Conservation (phyloP, 2,888 invertebrate species). For the Camptogramma bilineatum region DNA sequence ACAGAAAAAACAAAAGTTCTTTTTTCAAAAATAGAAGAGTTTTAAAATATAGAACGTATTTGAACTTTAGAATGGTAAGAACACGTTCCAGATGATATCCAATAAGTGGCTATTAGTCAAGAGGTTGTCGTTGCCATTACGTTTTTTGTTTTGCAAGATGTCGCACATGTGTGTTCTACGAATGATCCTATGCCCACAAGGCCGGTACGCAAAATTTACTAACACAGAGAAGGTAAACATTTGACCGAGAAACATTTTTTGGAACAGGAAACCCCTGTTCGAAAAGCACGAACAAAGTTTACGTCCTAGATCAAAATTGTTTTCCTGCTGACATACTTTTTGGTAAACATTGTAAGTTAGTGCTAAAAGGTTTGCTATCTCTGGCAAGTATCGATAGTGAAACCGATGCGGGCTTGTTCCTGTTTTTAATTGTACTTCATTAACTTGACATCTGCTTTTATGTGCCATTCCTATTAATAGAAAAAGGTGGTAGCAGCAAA, state of each 20-base stretch:
- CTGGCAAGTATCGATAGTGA: constrained; percentile 22
- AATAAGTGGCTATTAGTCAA: constrained; percentile 55
- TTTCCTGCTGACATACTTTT: constrained; percentile 1
- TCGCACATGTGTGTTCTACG: constrained; percentile 75
- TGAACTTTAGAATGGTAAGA: constrained; percentile 14
- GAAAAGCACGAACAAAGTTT: background rate
- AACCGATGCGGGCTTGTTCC: constrained; percentile 40
- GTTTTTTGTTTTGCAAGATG: constrained; percentile 67
- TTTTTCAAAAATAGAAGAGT: constrained; percentile 4
- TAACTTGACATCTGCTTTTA: constrained; percentile 33
- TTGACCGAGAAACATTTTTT: constrained; percentile 7
- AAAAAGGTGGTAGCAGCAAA: constrained; percentile 5
- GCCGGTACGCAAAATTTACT: constrained; percentile 45
- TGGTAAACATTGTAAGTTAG: constrained; percentile 1
- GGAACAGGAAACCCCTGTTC: background rate
- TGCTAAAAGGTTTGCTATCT: constrained; percentile 17
- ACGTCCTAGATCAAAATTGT: background rate
- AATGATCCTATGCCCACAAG: constrained; percentile 69
- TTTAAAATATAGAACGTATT: constrained; percentile 18
- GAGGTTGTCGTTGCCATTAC: constrained; percentile 48
- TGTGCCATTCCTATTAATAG: constrained; percentile 10
- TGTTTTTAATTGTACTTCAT: constrained; percentile 43
- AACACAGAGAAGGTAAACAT: constrained; percentile 11
- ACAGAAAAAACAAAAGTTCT: background rate
- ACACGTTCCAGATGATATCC: constrained; percentile 52